Conservation (phyloP, 2,888 invertebrate genomes). For the Acronicta psi region DNA sequence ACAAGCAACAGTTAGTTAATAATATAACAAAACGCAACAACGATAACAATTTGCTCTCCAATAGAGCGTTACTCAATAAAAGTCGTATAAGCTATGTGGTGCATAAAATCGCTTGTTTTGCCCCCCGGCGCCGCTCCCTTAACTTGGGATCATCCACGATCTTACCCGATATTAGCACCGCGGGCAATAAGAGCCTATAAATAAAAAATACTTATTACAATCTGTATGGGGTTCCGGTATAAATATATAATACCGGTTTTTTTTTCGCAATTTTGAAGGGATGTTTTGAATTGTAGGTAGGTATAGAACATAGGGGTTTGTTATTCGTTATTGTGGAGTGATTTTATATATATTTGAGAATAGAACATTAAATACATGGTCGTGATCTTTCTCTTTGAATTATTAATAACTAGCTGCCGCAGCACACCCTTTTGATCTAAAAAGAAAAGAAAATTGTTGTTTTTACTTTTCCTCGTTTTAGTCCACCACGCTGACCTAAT, state of each 20-base stretch:
- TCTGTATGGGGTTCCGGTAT: constrained; percentile 67
- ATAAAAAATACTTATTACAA: constrained; percentile 86
- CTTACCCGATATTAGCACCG: constrained; percentile 86
- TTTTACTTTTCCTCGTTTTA: no score
- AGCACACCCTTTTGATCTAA: no score
- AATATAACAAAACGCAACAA: constrained; percentile 44
- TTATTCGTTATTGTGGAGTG: constrained; percentile 2
- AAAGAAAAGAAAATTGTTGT: no score
- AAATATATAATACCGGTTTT: constrained; percentile 71
- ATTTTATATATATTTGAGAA: constrained; percentile 3
- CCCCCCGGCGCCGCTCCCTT: constrained; percentile 68
- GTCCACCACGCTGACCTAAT: no score
- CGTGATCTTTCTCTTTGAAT: no score
- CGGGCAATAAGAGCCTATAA: constrained; percentile 79
- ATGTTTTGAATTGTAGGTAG: constrained; percentile 42
- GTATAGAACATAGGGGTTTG: constrained; percentile 14
- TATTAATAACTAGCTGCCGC: no score
- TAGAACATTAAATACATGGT: neutral
- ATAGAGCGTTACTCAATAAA: constrained; percentile 77
- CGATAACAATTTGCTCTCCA: constrained; percentile 60
- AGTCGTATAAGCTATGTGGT: constrained; percentile 62
- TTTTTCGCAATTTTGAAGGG: constrained; percentile 57
- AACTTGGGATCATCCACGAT: constrained; percentile 78
- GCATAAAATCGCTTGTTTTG: constrained; percentile 76
- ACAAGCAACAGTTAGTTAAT: no score